Evolutionary conservation across 1,140 invertebrate genomes (phyloP).

Genomic region (Aphaenogaster rudis): DNA sequence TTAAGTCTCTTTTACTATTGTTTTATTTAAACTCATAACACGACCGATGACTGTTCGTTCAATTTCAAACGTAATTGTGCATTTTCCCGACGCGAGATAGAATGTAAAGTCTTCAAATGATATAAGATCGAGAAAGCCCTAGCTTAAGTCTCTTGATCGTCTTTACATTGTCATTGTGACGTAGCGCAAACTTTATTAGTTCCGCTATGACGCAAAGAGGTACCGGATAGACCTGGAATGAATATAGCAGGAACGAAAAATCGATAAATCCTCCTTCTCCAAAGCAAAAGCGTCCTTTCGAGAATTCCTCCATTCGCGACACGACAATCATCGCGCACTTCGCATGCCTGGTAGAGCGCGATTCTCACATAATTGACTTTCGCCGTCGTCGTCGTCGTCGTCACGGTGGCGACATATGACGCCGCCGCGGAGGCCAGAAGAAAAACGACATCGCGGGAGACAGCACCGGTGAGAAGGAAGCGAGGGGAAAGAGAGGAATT

Average conservation of each 20-base stretch:
- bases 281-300: background rate
- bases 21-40: background rate
- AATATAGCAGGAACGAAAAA: background rate
- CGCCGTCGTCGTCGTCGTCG: conserved; percentile 14
- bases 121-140: background rate
- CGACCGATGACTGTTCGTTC: background rate
- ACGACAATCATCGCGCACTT: background rate
- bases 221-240: too few species aligned
- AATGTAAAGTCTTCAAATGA: background rate
- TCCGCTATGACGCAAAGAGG: background rate
- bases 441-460: conserved; percentile 23
- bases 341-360: background rate
- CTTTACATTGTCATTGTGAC: conserved; percentile 15
- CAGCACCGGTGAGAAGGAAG: background rate
- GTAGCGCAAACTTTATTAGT: conserved; percentile 4
- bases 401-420: conserved; percentile 24
- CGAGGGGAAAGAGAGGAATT: background rate
- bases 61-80: background rate
- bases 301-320: conserved; percentile 7
- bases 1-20: background rate
- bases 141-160: background rate
- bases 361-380: conserved; percentile 68
- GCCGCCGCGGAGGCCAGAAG: background rate
- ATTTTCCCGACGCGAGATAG: background rate
- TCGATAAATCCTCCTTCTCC: background rate